Percentiles rank a stretch among this genome's conserved stretches.
These are phyloP conservation scores for Eremobia ochroleuca DNA, from an alignment of 2,888 invertebrate genomes.

Conservation along the genomic window DNA sequence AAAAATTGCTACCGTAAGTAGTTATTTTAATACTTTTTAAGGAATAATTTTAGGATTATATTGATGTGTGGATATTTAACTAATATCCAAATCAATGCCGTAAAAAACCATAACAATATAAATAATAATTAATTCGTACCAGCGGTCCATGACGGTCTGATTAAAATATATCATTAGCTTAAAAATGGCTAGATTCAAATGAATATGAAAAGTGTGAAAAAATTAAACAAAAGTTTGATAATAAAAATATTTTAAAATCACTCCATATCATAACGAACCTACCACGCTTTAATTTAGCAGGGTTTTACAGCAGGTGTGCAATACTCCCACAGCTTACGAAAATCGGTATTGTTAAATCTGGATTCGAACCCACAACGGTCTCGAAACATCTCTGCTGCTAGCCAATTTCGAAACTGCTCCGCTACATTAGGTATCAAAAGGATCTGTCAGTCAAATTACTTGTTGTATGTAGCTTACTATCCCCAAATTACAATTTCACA, in stretches of 20 bases:
- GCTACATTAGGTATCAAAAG: neutral
- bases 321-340: neutral
- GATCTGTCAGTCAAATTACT: conserved; percentile 19
- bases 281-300: conserved; percentile 4
- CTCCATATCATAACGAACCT: neutral
- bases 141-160: neutral
- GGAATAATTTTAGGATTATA: neutral
- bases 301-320: neutral
- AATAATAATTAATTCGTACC: neutral
- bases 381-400: neutral
- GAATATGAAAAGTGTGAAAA: neutral
- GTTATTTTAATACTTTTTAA: conserved; percentile 1
- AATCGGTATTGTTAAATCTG: neutral
- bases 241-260: too few relatives aligned
- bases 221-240: neutral
- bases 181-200: neutral
- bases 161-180: neutral
- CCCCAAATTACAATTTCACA: conserved; percentile 17
- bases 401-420: neutral
- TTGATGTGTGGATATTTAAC: neutral
- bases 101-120: neutral
- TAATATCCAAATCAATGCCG: neutral
- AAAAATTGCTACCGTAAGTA: conserved; percentile 51
- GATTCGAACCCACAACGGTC: conserved; percentile 1
- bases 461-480: neutral